These are phyloP conservation scores for Platycheirus rosarum DNA, from an alignment of 2,888 invertebrate species.

Conservation along the genomic window DNA sequence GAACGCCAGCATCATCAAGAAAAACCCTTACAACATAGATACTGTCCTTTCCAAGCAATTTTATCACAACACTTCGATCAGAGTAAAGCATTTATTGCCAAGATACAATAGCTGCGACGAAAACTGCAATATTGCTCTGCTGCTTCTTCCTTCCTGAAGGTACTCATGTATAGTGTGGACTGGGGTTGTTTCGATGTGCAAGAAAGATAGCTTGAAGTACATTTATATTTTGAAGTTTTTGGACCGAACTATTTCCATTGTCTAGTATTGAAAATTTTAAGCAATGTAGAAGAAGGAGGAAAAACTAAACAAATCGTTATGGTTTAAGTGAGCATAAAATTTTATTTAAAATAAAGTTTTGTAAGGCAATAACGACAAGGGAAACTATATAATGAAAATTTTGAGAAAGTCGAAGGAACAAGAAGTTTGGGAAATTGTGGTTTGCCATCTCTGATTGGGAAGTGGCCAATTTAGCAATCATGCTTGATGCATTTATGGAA, in stretches of 20 bases:
- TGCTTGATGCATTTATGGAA: slow-evolving; percentile 71
- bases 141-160: slow-evolving; percentile 21
- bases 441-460: slow-evolving; percentile 72
- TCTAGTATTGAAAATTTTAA: slow-evolving; percentile 42
- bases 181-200: background rate
- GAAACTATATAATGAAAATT: slow-evolving; percentile 20
- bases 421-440: slow-evolving; percentile 68
- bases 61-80: slow-evolving; percentile 69
- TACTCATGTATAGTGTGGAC: background rate
- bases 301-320: slow-evolving; percentile 38
- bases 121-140: slow-evolving; percentile 37
- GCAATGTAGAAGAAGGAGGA: background rate
- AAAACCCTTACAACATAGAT: slow-evolving; percentile 38
- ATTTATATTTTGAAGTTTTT: slow-evolving; percentile 45
- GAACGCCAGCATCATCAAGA: slow-evolving; percentile 25
- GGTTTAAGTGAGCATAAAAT: slow-evolving; percentile 60
- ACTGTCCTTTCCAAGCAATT: slow-evolving; percentile 43
- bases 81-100: slow-evolving; percentile 60
- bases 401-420: slow-evolving; percentile 18
- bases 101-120: slow-evolving; percentile 51
- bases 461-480: slow-evolving; percentile 73
- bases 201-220: slow-evolving; percentile 24
- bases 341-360: slow-evolving; percentile 65
- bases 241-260: slow-evolving; percentile 35
- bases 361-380: slow-evolving; percentile 46